These are phyloP conservation scores for Mastigias papua DNA, from an alignment of 30 jellyfish, hydroid and myxozoan species.

Conservation along the genomic window DNA sequence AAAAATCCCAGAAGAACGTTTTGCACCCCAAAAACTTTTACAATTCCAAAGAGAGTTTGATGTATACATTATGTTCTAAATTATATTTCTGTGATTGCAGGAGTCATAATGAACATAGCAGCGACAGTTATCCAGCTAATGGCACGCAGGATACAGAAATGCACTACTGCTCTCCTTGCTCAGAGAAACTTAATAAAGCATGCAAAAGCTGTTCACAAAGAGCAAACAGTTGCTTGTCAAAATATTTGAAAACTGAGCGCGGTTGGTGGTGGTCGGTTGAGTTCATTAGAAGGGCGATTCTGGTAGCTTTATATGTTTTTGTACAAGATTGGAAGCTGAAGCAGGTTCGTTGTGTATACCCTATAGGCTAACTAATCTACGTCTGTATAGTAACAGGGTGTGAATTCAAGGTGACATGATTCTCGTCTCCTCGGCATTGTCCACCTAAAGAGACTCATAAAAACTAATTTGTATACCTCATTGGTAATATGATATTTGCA, in stretches of 20 bases:
- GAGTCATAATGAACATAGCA: not conserved
- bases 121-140: not conserved
- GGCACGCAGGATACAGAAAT: too few relatives aligned
- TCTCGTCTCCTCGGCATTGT: not conserved
- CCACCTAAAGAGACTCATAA: too few relatives aligned
- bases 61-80: too few relatives aligned
- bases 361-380: too few relatives aligned
- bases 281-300: conserved; percentile 34
- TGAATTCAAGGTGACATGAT: not conserved
- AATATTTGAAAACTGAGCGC: conserved; percentile 27
- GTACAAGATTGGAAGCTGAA: conserved; percentile 69
- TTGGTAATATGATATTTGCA: too few relatives aligned
- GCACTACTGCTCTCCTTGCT: conserved; percentile 40
- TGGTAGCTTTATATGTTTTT: conserved; percentile 61
- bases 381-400: not conserved
- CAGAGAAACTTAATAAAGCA: conserved; percentile 17
- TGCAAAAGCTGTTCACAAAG: conserved; percentile 33
- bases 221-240: conserved; percentile 9
- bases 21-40: too few relatives aligned
- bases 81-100: not conserved
- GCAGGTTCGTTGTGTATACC: conserved; percentile 41
- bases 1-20: too few relatives aligned
- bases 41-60: too few relatives aligned
- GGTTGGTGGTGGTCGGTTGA: conserved; percentile 85
- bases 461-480: too few relatives aligned